These are phyloP conservation scores for Linurgus olivaceus DNA, from an alignment of 2,797 vertebrate genomes.

Conservation along the genomic window DNA sequence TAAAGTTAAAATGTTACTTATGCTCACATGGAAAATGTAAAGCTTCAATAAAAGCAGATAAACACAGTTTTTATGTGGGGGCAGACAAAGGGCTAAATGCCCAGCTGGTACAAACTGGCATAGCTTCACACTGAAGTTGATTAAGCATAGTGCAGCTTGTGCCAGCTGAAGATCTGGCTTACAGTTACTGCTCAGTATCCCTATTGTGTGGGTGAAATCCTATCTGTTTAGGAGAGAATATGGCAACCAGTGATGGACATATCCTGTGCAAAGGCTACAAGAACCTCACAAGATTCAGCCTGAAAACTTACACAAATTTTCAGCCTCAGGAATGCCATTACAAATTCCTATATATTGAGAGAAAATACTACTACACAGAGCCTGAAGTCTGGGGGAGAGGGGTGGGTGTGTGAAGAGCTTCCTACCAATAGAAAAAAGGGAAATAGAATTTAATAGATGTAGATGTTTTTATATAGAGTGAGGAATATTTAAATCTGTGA, in stretches of 20 bases:
- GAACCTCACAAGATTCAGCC: neutral
- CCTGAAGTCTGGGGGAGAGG: neutral
- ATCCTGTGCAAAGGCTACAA: neutral
- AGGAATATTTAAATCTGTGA: neutral
- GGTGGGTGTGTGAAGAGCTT: neutral
- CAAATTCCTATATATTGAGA: neutral
- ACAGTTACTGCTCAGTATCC: slow-evolving; percentile 17
- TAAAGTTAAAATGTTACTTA: slow-evolving; percentile 29
- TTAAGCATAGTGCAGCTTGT: slow-evolving; percentile 17
- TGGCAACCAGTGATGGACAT: neutral
- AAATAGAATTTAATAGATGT: neutral
- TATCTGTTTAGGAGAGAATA: neutral
- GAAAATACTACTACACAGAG: neutral
- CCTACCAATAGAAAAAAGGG: neutral
- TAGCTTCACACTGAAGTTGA: slow-evolving; percentile 60
- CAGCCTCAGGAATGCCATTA: neutral
- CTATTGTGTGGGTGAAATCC: slow-evolving; percentile 18
- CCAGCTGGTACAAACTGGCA: slow-evolving; percentile 60
- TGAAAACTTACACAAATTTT: neutral
- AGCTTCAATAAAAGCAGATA: slow-evolving; percentile 46
- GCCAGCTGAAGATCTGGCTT: slow-evolving; percentile 56
- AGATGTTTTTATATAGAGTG: neutral
- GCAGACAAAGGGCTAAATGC: slow-evolving; percentile 56
- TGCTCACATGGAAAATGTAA: slow-evolving; percentile 22
- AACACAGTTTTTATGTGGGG: slow-evolving; percentile 46